These are phyloP conservation scores for Euproctis similis DNA, from an alignment of 2,888 invertebrate species.

Conservation along the genomic window DNA sequence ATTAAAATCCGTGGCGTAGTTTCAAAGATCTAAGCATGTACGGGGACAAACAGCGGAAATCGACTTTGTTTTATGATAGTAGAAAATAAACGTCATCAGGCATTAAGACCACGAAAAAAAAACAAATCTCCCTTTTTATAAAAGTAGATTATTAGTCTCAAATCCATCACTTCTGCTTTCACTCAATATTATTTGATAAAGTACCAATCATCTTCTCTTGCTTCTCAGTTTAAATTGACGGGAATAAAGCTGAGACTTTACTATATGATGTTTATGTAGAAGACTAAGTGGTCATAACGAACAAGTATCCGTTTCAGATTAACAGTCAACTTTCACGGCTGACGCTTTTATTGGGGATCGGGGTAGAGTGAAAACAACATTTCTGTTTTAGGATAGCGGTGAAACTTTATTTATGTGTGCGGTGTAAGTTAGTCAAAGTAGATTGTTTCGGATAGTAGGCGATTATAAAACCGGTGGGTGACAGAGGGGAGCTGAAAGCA, in stretches of 20 bases:
- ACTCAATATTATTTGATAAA: conserved; percentile 30
- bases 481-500: too few species aligned
- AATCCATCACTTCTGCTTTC: conserved; percentile 24
- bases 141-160: too few species aligned
- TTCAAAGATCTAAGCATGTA: too few species aligned
- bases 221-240: conserved; percentile 40
- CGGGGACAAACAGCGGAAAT: too few species aligned
- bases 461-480: conserved; percentile 53
- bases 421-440: conserved; percentile 70
- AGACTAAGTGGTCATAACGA: conserved; percentile 32
- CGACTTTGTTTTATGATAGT: too few species aligned
- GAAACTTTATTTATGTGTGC: conserved; percentile 59
- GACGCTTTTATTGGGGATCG: conserved; percentile 46
- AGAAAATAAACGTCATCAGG: conserved; percentile 8
- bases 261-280: conserved; percentile 32
- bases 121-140: too few species aligned
- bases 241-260: conserved; percentile 33
- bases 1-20: too few species aligned
- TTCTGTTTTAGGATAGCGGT: conserved; percentile 58
- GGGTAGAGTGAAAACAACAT: conserved; percentile 47
- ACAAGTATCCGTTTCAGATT: conserved; percentile 51
- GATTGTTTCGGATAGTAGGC: conserved; percentile 47
- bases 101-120: conserved; percentile 20
- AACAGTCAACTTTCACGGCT: conserved; percentile 53
- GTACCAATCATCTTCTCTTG: conserved; percentile 38